A percentile compares a stretch with the other conserved stretches of the same genome.
These are phyloP conservation scores for Oxytorus armatus DNA, from an alignment of 2,888 invertebrate genomes.

Conservation along the genomic window DNA sequence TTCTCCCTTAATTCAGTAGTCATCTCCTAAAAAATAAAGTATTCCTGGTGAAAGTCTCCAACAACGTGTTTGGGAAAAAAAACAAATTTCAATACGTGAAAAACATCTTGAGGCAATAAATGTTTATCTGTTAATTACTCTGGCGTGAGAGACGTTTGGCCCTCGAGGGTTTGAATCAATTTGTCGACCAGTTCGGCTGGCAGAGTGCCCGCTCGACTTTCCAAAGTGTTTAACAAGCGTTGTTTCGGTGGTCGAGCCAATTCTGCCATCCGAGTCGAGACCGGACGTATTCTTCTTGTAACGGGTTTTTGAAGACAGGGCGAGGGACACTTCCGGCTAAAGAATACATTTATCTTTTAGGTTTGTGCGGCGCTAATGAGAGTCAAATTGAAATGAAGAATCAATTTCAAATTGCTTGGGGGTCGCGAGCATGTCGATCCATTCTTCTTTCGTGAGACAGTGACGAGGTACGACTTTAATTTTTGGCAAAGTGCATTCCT, in stretches of 20 bases:
- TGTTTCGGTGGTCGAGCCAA: constrained; percentile 77
- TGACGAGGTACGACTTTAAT: constrained; percentile 75
- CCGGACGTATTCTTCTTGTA: constrained; percentile 68
- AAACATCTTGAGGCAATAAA: constrained; percentile 25
- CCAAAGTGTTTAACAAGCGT: constrained; percentile 74
- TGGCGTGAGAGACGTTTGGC: constrained; percentile 77
- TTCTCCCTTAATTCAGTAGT: no score
- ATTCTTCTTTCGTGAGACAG: constrained; percentile 75
- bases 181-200: constrained; percentile 76
- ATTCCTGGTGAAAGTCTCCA: no score
- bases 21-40: no score
- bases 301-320: constrained; percentile 67
- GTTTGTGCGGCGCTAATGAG: no score
- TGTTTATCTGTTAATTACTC: no score
- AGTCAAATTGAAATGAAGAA: background rate
- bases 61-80: no score
- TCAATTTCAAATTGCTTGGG: constrained; percentile 71
- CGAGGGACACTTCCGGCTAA: constrained; percentile 74
- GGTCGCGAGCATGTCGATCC: constrained; percentile 76
- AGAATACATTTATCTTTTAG: background rate
- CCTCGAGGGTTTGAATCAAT: constrained; percentile 77
- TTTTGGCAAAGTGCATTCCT: constrained; percentile 74
- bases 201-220: constrained; percentile 72
- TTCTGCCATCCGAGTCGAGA: constrained; percentile 75
- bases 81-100: background rate